These are phyloP conservation scores for Petaurus breviceps DNA, from an alignment of 2,113 vertebrate genomes.

Conservation along the genomic window DNA sequence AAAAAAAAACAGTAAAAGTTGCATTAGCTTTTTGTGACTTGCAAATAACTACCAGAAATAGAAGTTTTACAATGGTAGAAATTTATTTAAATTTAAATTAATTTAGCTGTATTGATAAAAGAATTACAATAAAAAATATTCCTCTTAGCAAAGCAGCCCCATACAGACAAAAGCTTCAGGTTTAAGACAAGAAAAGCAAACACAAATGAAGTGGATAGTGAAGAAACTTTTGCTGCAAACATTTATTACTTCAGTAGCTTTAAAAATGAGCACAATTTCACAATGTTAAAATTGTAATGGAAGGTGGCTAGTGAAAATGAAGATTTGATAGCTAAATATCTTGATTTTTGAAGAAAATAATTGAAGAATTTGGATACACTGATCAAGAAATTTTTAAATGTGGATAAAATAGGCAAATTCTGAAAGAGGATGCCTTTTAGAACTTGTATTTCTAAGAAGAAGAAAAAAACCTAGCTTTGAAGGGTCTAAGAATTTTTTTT, in stretches of 20 bases:
- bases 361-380: neutral
- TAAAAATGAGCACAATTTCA: neutral
- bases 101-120: neutral
- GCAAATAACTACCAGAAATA: neutral
- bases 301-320: too few relatives aligned
- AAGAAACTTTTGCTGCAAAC: neutral
- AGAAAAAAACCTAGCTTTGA: neutral
- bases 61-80: neutral
- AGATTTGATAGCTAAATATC: neutral
- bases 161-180: neutral
- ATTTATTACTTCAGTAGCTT: neutral
- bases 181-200: neutral
- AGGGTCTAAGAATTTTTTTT: neutral
- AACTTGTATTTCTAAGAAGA: neutral
- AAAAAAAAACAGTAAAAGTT: neutral
- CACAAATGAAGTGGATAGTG: neutral
- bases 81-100: too few relatives aligned
- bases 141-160: neutral
- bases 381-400: neutral
- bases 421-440: neutral
- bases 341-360: neutral
- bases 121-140: neutral
- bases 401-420: neutral
- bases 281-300: neutral
- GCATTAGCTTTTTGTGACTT: neutral